Evolutionary conservation across 2,888 invertebrate species (phyloP).

Genomic region (Spisula solida): DNA sequence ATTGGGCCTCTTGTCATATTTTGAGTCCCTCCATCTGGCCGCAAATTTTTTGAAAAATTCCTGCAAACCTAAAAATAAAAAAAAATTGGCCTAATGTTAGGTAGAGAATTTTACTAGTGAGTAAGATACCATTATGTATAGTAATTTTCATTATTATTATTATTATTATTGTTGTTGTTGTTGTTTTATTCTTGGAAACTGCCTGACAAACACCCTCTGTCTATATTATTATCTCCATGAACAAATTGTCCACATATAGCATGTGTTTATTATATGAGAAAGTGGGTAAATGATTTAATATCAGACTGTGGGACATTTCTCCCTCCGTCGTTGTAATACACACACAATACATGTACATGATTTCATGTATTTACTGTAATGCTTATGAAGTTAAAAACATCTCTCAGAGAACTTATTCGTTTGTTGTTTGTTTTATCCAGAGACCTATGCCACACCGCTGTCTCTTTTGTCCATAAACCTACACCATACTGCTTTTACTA

Average conservation of each 20-base stretch:
- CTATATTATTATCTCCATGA: constrained; percentile 33
- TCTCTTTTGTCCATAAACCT: no score
- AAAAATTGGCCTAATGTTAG: not conserved
- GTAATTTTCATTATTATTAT: constrained; percentile 22
- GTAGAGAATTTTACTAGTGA: not conserved
- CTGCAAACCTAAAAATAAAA: not conserved
- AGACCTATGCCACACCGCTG: not conserved
- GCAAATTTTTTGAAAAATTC: no score
- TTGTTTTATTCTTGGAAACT: constrained; percentile 15
- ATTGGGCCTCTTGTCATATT: no score
- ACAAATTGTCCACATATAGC: constrained; percentile 45
- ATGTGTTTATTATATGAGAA: constrained; percentile 41
- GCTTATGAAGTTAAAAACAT: constrained; percentile 61
- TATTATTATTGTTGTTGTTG: constrained; percentile 29
- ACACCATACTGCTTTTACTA: no score
- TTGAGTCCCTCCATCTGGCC: no score
- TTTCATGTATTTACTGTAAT: constrained; percentile 57
- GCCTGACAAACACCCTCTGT: constrained; percentile 22
- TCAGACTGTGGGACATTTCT: constrained; percentile 43
- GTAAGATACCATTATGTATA: not conserved
- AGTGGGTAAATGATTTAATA: constrained; percentile 52
- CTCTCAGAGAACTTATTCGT: constrained; percentile 16
- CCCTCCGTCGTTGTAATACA: constrained; percentile 48
- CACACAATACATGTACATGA: constrained; percentile 46
- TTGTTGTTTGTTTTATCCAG: constrained; percentile 25